Evolutionary conservation across 2,888 invertebrate genomes (phyloP).

Genomic region (Linnaemya vulpina): DNA sequence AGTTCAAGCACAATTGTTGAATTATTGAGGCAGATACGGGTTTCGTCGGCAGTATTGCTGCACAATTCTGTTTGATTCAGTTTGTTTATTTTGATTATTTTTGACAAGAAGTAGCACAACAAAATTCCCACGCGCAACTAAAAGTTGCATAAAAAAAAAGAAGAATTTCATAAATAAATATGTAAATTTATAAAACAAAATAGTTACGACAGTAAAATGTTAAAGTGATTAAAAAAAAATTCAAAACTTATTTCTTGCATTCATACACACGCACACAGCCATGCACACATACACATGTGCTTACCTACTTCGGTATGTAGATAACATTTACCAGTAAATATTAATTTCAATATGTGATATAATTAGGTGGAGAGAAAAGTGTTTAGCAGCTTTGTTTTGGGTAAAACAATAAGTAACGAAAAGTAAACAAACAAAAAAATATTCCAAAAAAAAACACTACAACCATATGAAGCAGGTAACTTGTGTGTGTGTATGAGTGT

Average conservation of each 20-base stretch:
- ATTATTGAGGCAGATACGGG: conserved; percentile 69
- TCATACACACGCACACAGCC: too few relatives aligned
- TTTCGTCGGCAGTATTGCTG: conserved; percentile 43
- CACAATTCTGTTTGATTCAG: background rate
- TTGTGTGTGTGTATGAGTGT: background rate
- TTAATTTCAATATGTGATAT: conserved; percentile 19
- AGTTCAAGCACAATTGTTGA: conserved; percentile 52
- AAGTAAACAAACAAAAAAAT: conserved; percentile 9
- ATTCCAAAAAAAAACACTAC: conserved; percentile 3
- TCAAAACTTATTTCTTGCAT: too few relatives aligned
- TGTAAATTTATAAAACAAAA: conserved; percentile 22
- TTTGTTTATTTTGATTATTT: background rate
- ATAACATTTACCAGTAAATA: too few relatives aligned
- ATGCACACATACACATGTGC: too few relatives aligned
- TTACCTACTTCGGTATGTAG: too few relatives aligned
- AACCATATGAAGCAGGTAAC: conserved; percentile 22
- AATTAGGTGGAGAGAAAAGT: conserved; percentile 1
- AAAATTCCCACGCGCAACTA: conserved; percentile 11
- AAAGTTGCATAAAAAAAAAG: background rate
- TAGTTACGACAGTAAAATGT: background rate
- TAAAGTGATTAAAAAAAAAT: background rate
- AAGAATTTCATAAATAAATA: conserved; percentile 4
- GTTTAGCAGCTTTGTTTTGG: background rate
- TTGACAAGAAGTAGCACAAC: background rate
- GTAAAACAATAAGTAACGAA: conserved; percentile 14